Conservation (phyloP, 2,797 vertebrate genomes). For the Oceanodroma leucorhoa region DNA sequence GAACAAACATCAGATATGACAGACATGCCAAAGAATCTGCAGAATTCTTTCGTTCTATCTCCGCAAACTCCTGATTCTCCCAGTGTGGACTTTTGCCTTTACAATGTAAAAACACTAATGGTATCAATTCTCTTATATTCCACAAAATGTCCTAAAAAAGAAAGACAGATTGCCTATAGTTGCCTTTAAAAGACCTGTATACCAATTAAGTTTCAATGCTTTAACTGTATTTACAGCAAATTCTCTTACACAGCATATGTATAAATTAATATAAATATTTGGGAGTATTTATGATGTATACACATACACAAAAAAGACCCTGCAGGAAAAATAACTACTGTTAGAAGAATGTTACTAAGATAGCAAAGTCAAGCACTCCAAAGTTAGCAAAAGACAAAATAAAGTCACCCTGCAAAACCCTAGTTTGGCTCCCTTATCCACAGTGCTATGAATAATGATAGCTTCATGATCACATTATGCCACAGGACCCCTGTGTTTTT, state of each 20-base stretch:
- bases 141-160: conserved; percentile 72
- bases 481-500: background rate
- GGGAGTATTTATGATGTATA: background rate
- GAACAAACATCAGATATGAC: conserved; percentile 92
- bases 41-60: conserved; percentile 70
- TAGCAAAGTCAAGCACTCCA: background rate
- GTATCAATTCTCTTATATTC: conserved; percentile 68
- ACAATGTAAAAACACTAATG: conserved; percentile 63
- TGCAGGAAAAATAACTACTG: background rate
- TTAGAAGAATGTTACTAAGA: background rate
- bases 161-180: background rate
- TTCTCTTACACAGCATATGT: background rate
- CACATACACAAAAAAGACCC: background rate
- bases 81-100: conserved; percentile 50
- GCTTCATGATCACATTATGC: background rate
- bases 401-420: background rate
- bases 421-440: background rate
- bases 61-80: conserved; percentile 65
- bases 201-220: background rate
- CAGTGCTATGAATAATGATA: background rate
- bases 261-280: background rate
- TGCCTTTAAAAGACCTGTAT: background rate
- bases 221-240: background rate
- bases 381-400: background rate
- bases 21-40: conserved; percentile 86